Conservation (phyloP, 1,140 invertebrate genomes). For the Battus philenor region DNA sequence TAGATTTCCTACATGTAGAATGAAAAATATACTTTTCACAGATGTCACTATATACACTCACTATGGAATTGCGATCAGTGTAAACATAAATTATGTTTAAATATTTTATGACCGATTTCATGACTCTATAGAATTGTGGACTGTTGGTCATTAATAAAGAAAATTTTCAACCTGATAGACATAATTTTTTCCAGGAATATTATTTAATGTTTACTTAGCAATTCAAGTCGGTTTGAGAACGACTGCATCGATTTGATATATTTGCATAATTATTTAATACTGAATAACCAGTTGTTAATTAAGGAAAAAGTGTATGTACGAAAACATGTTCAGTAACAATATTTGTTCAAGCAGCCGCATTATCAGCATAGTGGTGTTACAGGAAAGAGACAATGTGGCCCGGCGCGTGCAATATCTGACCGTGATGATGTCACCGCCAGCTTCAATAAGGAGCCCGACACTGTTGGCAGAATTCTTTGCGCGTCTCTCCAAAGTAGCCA, state of each 20-base stretch:
- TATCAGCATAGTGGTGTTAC: conserved; percentile 1
- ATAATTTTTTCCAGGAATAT: too few species aligned
- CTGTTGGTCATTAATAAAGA: background rate
- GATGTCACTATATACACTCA: background rate
- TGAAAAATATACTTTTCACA: too few species aligned
- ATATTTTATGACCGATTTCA: background rate
- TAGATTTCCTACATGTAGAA: too few species aligned
- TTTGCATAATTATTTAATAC: too few species aligned
- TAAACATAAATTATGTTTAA: background rate
- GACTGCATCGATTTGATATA: too few species aligned
- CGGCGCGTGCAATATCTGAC: conserved; percentile 24
- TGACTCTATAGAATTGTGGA: background rate
- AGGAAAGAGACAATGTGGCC: conserved; percentile 16
- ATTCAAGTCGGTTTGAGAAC: too few species aligned
- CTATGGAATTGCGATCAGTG: background rate
- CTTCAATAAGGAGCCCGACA: conserved; percentile 27
- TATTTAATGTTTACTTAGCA: too few species aligned
- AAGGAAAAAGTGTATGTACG: background rate
- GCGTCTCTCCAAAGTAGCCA: conserved; percentile 13
- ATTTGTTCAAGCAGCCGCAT: background rate
- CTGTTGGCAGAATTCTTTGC: conserved; percentile 32
- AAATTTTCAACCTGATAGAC: too few species aligned
- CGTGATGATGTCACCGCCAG: conserved; percentile 38
- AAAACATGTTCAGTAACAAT: too few species aligned
- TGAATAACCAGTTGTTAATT: too few species aligned